These are phyloP conservation scores for Platyrinchus mystaceus DNA, from an alignment of 2,797 vertebrate genomes.

Conservation along the genomic window DNA sequence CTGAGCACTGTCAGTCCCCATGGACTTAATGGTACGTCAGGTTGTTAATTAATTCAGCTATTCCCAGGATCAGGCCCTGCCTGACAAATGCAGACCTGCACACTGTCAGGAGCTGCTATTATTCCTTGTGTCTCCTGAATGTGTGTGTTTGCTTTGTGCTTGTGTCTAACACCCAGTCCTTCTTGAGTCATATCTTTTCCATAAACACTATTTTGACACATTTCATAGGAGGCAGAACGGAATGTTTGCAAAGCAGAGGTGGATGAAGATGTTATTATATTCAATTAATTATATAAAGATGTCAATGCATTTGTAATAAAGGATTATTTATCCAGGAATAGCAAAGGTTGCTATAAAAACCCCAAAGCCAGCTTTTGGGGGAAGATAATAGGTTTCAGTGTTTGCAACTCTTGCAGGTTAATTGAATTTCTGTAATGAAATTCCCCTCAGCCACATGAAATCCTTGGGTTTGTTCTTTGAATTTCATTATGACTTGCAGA, in stretches of 20 bases:
- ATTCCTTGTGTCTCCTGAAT: not conserved
- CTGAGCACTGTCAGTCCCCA: not conserved
- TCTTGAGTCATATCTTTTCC: not conserved
- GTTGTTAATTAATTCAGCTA: not conserved
- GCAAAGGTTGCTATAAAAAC: not conserved
- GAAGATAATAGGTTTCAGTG: not conserved
- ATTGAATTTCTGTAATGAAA: conserved; percentile 38
- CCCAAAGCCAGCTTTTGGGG: not conserved
- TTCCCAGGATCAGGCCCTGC: not conserved
- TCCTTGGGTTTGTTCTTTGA: conserved; percentile 32
- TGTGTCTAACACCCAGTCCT: not conserved
- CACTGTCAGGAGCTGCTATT: not conserved
- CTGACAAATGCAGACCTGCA: rapidly evolving
- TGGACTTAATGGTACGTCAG: not conserved
- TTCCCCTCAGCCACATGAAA: conserved; percentile 7
- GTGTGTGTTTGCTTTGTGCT: not conserved
- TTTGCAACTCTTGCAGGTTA: conserved; percentile 8
- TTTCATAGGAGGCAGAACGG: not conserved
- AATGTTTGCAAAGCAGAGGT: not conserved
- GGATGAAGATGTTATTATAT: not conserved
- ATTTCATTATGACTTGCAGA: conserved; percentile 18
- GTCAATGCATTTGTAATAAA: not conserved
- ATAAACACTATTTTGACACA: not conserved
- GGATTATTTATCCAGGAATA: not conserved
- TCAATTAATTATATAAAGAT: not conserved